Evolutionary conservation across 2,888 invertebrate genomes (phyloP).

Genomic region (Andrena trimmerana): DNA sequence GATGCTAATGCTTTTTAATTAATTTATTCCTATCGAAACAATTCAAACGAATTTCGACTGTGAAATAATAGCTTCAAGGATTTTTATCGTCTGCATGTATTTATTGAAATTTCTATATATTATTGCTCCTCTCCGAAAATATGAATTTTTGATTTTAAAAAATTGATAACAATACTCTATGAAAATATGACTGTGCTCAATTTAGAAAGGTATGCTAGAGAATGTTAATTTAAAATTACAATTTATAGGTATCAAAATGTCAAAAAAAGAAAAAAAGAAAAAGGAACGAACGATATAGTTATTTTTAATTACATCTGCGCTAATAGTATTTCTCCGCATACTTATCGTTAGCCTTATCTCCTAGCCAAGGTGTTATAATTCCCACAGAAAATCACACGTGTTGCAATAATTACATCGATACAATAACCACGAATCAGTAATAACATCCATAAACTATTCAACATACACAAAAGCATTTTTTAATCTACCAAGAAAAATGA

Average conservation of each 20-base stretch:
- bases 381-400: constrained; percentile 4
- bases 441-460: neutral
- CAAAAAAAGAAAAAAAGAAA: too few relatives aligned
- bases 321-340: neutral
- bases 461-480: neutral
- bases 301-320: neutral
- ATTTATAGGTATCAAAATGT: too few relatives aligned
- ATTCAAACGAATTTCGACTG: neutral
- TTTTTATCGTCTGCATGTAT: too few relatives aligned
- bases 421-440: neutral
- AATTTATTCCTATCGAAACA: neutral
- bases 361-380: neutral
- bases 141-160: neutral
- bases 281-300: neutral
- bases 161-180: too few relatives aligned
- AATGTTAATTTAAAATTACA: too few relatives aligned
- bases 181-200: too few relatives aligned
- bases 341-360: neutral
- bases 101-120: too few relatives aligned
- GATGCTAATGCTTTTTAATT: neutral
- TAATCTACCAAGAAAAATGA: neutral
- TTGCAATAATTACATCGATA: neutral
- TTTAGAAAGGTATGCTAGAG: too few relatives aligned
- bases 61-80: too few relatives aligned
- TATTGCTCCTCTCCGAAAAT: too few relatives aligned